A percentile compares a stretch with the other conserved stretches of the same genome.
Conservation (phyloP, 1,140 invertebrate genomes). For the Drosophila truncata region DNA sequence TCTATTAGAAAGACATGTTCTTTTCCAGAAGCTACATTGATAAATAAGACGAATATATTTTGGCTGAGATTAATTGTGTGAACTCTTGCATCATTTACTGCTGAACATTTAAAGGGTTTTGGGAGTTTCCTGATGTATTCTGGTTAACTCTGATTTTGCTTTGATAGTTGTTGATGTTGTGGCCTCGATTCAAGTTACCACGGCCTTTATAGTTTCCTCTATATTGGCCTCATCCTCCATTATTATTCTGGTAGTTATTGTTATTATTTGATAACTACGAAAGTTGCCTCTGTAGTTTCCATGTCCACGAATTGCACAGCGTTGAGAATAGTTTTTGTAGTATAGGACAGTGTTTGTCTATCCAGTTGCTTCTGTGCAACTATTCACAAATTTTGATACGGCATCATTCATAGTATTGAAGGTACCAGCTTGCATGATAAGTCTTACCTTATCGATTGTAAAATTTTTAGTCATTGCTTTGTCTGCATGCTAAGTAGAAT, state of each 20-base stretch:
- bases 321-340: conserved; percentile 1
- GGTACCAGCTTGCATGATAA: conserved; percentile 22
- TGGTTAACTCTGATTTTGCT: background rate
- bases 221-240: no score
- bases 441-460: conserved; percentile 12
- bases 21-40: no score
- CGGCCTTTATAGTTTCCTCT: no score
- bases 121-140: no score
- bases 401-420: conserved; percentile 17
- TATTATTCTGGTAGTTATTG: no score
- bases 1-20: no score
- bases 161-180: background rate
- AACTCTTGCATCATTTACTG: no score
- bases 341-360: conserved; percentile 4
- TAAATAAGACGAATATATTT: no score
- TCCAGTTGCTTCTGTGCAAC: conserved; percentile 24
- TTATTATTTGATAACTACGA: no score
- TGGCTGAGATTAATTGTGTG: no score
- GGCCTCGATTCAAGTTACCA: no score
- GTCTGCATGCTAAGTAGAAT: conserved; percentile 9
- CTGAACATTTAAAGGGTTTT: no score
- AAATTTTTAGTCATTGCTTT: conserved; percentile 40
- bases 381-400: conserved; percentile 33
- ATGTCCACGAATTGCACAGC: background rate
- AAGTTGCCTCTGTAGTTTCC: background rate